These are phyloP conservation scores for Macroglossus sobrinus DNA, from an alignment of 2,113 vertebrate genomes.

Conservation along the genomic window DNA sequence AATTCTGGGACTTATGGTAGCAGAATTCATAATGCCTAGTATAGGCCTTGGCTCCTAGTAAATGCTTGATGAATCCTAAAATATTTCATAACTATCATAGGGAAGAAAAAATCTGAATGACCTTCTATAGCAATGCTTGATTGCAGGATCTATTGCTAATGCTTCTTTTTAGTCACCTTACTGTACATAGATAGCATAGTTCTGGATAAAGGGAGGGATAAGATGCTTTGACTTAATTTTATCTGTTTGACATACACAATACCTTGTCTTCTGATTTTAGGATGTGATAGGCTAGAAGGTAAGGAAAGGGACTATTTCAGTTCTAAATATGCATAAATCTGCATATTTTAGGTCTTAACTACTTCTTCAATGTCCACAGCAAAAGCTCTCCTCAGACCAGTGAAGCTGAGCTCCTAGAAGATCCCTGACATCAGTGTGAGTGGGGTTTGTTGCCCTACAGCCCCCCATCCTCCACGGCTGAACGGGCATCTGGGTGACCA, in stretches of 20 bases:
- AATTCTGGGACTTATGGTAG: background rate
- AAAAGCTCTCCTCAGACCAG: background rate
- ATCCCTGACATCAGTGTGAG: background rate
- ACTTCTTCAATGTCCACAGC: background rate
- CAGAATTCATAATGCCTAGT: background rate
- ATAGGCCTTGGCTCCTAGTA: background rate
- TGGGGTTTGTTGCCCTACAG: rapidly evolving
- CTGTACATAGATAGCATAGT: background rate
- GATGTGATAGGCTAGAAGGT: background rate
- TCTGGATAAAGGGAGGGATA: background rate
- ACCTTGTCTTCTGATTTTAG: background rate
- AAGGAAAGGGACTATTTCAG: background rate
- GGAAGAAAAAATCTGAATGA: background rate
- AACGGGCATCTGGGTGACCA: background rate
- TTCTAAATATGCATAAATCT: background rate
- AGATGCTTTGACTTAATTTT: background rate
- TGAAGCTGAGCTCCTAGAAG: background rate
- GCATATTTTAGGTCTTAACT: background rate
- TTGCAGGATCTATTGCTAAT: background rate
- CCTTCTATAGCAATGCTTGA: background rate
- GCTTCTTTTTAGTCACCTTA: background rate
- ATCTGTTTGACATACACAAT: background rate
- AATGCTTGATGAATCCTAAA: background rate
- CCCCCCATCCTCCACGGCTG: background rate
- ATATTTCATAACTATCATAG: background rate